Percentiles rank a stretch among this genome's conserved stretches.
Conservation (phyloP, 2,797 vertebrate genomes). For the Pseudocheirus occidentalis region DNA sequence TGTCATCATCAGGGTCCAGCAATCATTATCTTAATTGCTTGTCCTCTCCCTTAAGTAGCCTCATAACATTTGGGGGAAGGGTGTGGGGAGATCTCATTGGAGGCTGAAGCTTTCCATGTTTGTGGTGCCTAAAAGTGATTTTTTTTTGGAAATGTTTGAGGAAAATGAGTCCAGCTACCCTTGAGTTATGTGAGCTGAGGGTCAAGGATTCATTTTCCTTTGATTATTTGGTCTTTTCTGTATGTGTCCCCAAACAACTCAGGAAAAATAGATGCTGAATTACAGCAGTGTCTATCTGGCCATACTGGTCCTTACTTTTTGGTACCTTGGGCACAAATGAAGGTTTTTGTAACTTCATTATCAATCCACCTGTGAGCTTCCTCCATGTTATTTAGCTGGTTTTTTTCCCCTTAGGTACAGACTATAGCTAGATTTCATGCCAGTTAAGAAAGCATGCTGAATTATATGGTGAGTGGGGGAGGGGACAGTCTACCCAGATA, state of each 20-base stretch:
- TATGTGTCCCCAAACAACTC: constrained; percentile 20
- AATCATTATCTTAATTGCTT: constrained; percentile 51
- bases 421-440: constrained; percentile 17
- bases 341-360: constrained; percentile 26
- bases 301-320: not conserved
- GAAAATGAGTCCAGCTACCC: constrained; percentile 25
- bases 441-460: constrained; percentile 1
- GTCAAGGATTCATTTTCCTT: constrained; percentile 22
- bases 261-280: constrained; percentile 27
- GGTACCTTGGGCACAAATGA: not conserved
- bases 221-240: constrained; percentile 12
- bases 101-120: not conserved
- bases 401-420: not conserved
- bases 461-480: not conserved
- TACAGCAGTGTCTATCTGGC: not conserved
- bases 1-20: not conserved
- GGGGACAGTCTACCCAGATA: not conserved
- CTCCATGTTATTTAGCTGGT: not conserved
- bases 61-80: not conserved
- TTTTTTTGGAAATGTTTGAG: constrained; percentile 41
- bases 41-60: not conserved
- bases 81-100: not conserved
- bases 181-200: not conserved
- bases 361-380: not conserved
- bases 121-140: constrained; percentile 23